phyloP scores from a whole-genome alignment of 2,797 vertebrate species.

The Galagoides demidoff region DNA sequence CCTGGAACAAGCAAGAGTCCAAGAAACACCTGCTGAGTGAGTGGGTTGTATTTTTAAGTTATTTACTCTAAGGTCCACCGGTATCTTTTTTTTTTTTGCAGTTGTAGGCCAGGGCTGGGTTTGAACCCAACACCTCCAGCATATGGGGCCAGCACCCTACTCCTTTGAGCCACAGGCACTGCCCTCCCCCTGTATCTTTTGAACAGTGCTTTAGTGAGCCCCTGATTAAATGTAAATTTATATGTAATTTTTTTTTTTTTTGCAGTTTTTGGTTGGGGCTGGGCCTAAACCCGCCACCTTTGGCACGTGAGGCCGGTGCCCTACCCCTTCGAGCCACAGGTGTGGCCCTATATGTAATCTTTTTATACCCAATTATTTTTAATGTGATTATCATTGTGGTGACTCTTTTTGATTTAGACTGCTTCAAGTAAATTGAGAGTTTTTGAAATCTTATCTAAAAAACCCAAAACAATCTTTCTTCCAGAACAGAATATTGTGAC shows the following conservation, averaged over 20 bases:
- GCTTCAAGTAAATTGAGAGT: background rate
- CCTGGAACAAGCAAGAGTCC: background rate
- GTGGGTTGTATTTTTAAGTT: background rate
- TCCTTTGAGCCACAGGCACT: too few relatives aligned
- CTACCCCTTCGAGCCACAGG: too few relatives aligned
- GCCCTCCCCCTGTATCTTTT: background rate
- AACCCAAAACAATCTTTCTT: background rate
- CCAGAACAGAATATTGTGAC: background rate
- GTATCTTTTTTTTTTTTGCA: background rate
- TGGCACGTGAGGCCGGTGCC: too few relatives aligned
- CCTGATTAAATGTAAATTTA: background rate
- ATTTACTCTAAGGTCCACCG: background rate
- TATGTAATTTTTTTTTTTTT: background rate
- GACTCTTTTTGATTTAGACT: background rate
- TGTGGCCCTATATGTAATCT: too few relatives aligned
- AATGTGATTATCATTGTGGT: background rate
- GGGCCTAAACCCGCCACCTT: too few relatives aligned
- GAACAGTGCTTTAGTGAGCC: background rate
- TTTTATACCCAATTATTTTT: background rate
- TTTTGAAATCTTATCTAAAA: constrained; percentile 41
- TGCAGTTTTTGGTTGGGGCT: too few relatives aligned
- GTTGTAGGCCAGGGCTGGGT: too few relatives aligned
- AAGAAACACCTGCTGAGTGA: background rate
- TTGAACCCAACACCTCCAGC: too few relatives aligned
- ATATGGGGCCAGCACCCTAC: too few relatives aligned